Base-by-base conservation (phyloP, 2,113 vertebrate species). In the Burhinus bistriatus region DNA sequence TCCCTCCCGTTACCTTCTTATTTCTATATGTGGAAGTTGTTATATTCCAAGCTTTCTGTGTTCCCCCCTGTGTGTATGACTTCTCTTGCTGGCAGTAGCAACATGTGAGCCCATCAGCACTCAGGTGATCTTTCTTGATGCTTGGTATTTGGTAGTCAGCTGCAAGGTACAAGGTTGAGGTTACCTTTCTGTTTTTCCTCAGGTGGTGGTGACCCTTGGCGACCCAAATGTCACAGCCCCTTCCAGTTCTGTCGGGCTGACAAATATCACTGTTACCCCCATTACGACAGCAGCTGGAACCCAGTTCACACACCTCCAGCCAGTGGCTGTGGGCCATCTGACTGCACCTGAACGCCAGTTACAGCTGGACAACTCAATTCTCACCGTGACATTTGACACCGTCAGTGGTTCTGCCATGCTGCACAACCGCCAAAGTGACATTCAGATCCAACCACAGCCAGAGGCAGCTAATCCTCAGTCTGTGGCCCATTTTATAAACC, bases 401-500 rank as follows among this genome's bases (percentile, higher is more conserved):
- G 99, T 99, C 97, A 99, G 99, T 4, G 98, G 99, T 82, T 99
- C 99, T 0, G 98, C 99, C 87, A 98, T 99, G 98, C 97, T 99
- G 72, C 99, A 99, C 97, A 99, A 99, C 98, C 98, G 99, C 22
- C 98, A 98, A 2, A 95, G 97, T 0, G 99, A 99, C 65, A 96
- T 99, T 5, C 98, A 98, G 86, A 93, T 99, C 2, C 98, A 98
- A 68, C 97, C 98, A 0, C 98, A 97, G 86, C 97, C 98, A 0
- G 99, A 99, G 83, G 94, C 98, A 0, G 89, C 98, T 2, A 90
- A 97, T 11, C 95, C 98, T 0, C 99, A 99, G 76, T 99, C 99
- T 0, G 99, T 99, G 42, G 98, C 99, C 3, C 99, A 99, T 95
- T 99, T 99, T 96, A 99, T 99, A 97, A 99, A 99, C 95, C 98